Evolutionary conservation across 2,797 vertebrate species (phyloP).

Genomic region (Poeciliopsis presidionis): DNA sequence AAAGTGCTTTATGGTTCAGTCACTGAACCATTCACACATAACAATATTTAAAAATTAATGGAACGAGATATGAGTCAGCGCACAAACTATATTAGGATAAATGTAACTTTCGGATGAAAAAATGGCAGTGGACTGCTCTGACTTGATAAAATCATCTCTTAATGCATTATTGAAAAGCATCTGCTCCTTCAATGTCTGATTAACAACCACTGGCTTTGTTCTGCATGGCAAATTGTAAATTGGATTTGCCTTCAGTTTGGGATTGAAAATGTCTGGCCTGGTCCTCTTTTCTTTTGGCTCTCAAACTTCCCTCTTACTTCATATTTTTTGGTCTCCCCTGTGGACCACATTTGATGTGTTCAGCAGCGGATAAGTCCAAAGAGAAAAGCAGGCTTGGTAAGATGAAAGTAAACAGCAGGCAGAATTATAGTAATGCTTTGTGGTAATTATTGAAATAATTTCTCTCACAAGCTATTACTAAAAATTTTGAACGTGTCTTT

Average conservation of each 20-base stretch:
- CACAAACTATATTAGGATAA: neutral
- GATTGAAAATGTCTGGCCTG: constrained; percentile 16
- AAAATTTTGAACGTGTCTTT: neutral
- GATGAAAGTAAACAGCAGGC: neutral
- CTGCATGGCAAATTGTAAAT: constrained; percentile 11
- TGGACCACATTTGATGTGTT: constrained; percentile 23
- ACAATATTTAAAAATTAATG: neutral
- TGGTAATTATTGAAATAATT: neutral
- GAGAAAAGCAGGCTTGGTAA: constrained; percentile 12
- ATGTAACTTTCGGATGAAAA: neutral
- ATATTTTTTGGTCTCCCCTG: constrained; percentile 20
- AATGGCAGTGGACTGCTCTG: neutral
- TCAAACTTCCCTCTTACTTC: constrained; percentile 10
- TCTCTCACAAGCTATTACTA: neutral
- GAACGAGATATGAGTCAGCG: neutral
- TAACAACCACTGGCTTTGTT: constrained; percentile 30
- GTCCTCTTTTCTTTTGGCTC: constrained; percentile 10
- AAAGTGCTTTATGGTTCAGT: neutral
- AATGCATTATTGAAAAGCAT: constrained; percentile 30
- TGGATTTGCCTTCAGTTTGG: constrained; percentile 4
- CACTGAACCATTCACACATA: neutral
- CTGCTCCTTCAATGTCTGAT: constrained; percentile 40
- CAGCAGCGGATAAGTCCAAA: neutral
- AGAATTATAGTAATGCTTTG: neutral
- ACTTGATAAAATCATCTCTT: constrained; percentile 1